phyloP scores from a whole-genome alignment of 2,888 invertebrate genomes.

The Polydrusus pterygomalis region DNA sequence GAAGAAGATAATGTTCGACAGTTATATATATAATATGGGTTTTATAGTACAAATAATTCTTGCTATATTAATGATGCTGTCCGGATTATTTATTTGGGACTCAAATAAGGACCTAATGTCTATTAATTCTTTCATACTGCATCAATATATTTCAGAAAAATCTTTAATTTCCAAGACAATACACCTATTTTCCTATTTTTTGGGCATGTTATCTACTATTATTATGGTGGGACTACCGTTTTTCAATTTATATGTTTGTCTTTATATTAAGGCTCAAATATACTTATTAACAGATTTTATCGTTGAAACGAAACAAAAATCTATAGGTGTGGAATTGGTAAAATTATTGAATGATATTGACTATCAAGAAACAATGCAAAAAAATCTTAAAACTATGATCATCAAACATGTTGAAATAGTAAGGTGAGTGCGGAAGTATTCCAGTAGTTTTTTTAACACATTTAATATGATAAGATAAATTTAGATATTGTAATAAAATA shows the following conservation, averaged over 20 bases:
- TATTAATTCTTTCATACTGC: not conserved
- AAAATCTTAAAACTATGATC: not conserved
- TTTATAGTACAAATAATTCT: not conserved
- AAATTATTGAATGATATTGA: not conserved
- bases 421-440: not conserved
- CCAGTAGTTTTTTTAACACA: no score
- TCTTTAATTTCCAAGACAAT: not conserved
- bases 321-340: not conserved
- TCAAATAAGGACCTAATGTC: not conserved
- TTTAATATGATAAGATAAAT: no score
- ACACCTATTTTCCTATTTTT: not conserved
- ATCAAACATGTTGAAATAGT: not conserved
- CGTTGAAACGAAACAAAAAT: not conserved
- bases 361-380: not conserved
- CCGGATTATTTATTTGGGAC: not conserved
- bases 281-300: not conserved
- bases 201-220: not conserved
- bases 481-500: no score
- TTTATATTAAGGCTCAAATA: conserved; percentile 5
- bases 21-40: not conserved
- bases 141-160: not conserved
- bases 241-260: not conserved
- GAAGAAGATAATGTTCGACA: not conserved
- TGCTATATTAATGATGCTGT: not conserved
- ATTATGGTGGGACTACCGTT: not conserved